Evolutionary conservation across 2,797 vertebrate genomes (phyloP), one percentile per base, ranked within the genome.

Genomic region (Philypnodon macrostomus): DNA sequence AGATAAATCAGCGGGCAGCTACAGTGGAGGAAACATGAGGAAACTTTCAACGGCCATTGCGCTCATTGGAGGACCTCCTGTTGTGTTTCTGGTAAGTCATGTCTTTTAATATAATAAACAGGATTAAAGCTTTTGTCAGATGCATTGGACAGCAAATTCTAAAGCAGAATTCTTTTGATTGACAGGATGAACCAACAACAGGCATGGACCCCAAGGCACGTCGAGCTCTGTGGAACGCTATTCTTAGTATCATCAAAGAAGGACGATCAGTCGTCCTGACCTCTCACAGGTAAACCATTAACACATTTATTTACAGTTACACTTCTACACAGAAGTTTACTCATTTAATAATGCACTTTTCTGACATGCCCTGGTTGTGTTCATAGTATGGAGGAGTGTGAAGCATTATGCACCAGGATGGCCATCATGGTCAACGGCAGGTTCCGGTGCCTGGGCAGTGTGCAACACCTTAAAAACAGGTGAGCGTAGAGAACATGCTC

Each of bases 151-250:
- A 13, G 17, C 1, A 1, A 6, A 13, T 17, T 7, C 5, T 53
- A 16, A 1, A 59, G 47, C 66, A 40, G 47, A 7, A n/a, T 13
- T 58, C 69, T 58, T 36, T 5, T 35, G 39, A 23, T 58, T 63
- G 39, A 53, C 73, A 98, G 96, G 96, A 98, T 60, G 96, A 98
- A 70, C 96, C 96, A 35, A 98, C 96, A n/a, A 98, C 96, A 53
- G 96, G 95, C 16, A 98, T 99, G 96, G 96, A 99, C 73, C 96
- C 96, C 3, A 98, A 98, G 68, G 94, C 96, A 10, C 90, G 95
- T 0, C 89, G 95, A 3, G 97, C 97, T 65, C 73, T 99, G 50
- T 99, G 96, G 96, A 98, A 98, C 66, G 93, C 94, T 33, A 96
- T 96, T 65, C 87, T 97, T 15, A 95, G 93, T 68, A 87, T 99